These are phyloP conservation scores for Muntiacus muntjak DNA, from an alignment of 2,113 vertebrate genomes.

Conservation along the genomic window DNA sequence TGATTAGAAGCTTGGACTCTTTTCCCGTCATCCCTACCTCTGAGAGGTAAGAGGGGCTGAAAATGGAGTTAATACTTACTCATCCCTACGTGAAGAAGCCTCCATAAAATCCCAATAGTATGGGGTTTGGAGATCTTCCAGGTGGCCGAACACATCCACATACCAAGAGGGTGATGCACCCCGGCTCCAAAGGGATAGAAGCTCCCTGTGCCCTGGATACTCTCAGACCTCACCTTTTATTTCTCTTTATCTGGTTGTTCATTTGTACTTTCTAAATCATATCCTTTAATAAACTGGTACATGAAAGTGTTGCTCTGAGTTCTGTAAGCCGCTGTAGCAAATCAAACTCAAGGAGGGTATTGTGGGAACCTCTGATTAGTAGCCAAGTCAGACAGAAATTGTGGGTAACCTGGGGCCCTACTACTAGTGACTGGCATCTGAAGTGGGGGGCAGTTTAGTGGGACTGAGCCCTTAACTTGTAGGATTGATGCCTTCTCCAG, in stretches of 20 bases:
- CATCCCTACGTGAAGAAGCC: not conserved
- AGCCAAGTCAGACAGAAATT: not conserved
- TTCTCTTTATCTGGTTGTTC: not conserved
- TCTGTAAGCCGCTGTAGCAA: not conserved
- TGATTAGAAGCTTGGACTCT: not conserved
- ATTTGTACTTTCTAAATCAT: not conserved
- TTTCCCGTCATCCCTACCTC: accelerated
- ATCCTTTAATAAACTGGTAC: not conserved
- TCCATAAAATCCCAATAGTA: not conserved
- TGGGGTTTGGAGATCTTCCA: not conserved
- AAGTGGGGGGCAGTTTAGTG: not conserved
- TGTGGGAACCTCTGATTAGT: not conserved
- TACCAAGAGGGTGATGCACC: accelerated
- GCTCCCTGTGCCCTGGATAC: not conserved
- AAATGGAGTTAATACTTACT: not conserved
- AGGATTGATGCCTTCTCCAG: not conserved
- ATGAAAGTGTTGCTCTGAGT: not conserved
- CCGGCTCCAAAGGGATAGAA: not conserved
- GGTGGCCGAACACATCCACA: not conserved
- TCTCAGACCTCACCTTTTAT: not conserved
- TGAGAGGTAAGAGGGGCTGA: not conserved
- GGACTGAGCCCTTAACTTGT: not conserved
- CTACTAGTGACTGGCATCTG: not conserved
- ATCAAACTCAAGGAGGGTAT: not conserved
- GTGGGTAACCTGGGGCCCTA: not conserved